Evolutionary conservation across 2,113 vertebrate species (phyloP), one percentile per base, ranked within the genome.

Genomic region (Ciconia boyciana): DNA sequence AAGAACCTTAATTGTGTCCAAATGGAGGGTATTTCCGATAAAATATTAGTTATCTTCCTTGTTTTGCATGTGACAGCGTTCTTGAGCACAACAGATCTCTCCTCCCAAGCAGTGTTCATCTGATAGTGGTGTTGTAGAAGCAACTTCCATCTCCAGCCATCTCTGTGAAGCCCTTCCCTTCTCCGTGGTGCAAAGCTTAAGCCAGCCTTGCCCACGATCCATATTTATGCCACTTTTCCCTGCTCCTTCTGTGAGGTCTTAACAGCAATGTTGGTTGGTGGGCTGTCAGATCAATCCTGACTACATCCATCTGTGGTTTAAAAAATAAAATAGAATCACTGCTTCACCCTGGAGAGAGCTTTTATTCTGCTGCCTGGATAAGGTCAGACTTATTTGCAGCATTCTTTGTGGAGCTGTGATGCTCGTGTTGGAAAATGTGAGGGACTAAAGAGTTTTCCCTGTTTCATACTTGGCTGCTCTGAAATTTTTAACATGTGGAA

Each of bases 401-500:
- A 26, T 93, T 85, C 62, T 92, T 95, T 85, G 29, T 84, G 46
- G 49, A 91, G 36, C 70, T 80, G 58, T 83, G 66, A 44, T 94
- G 54, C 74, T 91, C 3, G 1, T 62, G 39, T 66, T 95, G 71
- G 84, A 93, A 95, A 94, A 79, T 69, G 57, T 65, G 66, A 91
- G 31, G 39, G 24, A 54, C 78, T 78, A 12, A 62, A 89, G 62
- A 89, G 36, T 91, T 83, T 61, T 83, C 58, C 28, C 14, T 66
- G 19, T 89, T 94, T 93, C 41, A 26, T 82, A 82, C 44, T 93
- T 96, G 91, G 46, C 84, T 85, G 34, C 54, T 87, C 28, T 95
- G 81, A 77, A 52, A 77, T 22, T 93, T 94, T 70, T 85, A 70
- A 90, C 77, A 70, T 77, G 86, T 94, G 87, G 83, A 96, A 91